These are phyloP conservation scores for Enchytraeus crypticus DNA, from an alignment of 2,888 invertebrate species.

Conservation along the genomic window DNA sequence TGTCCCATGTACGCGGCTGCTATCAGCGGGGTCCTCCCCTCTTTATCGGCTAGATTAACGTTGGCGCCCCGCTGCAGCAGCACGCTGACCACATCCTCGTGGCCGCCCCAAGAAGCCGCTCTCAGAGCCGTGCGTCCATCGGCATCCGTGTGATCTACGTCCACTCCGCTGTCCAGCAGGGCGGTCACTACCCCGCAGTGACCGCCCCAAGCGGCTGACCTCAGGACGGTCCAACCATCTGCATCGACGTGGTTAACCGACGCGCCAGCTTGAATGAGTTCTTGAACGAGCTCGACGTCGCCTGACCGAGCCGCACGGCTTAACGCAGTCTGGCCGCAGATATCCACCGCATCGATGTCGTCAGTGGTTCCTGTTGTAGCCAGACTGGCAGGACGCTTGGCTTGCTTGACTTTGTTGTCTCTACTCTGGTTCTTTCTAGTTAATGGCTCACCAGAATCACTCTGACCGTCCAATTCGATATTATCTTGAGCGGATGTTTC, in stretches of 20 bases:
- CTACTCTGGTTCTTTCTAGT: slow-evolving; percentile 51
- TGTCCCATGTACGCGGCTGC: slow-evolving; percentile 70
- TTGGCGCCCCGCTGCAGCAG: slow-evolving; percentile 55
- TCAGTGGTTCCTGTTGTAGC: neutral
- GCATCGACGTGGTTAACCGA: slow-evolving; percentile 49
- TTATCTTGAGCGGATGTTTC: slow-evolving; percentile 12
- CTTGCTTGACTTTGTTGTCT: no score
- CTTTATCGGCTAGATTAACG: slow-evolving; percentile 50
- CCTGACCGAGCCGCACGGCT: slow-evolving; percentile 58
- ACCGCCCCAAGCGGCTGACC: slow-evolving; percentile 92
- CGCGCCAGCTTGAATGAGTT: slow-evolving; percentile 34
- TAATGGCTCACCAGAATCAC: neutral
- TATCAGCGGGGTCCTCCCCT: slow-evolving; percentile 52
- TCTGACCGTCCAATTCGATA: neutral
- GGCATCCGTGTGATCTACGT: slow-evolving; percentile 49
- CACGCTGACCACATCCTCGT: slow-evolving; percentile 53
- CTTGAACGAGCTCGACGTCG: slow-evolving; percentile 48
- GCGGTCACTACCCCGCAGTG: slow-evolving; percentile 55
- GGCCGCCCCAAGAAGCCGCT: slow-evolving; percentile 63
- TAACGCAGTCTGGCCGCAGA: slow-evolving; percentile 60
- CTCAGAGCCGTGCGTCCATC: slow-evolving; percentile 73
- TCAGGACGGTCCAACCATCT: slow-evolving; percentile 49
- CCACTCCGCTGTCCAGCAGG: slow-evolving; percentile 25
- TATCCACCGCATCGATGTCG: neutral
- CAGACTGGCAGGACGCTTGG: neutral